Base-by-base conservation (phyloP, 1,140 invertebrate genomes). In the Telenomus remus region DNA sequence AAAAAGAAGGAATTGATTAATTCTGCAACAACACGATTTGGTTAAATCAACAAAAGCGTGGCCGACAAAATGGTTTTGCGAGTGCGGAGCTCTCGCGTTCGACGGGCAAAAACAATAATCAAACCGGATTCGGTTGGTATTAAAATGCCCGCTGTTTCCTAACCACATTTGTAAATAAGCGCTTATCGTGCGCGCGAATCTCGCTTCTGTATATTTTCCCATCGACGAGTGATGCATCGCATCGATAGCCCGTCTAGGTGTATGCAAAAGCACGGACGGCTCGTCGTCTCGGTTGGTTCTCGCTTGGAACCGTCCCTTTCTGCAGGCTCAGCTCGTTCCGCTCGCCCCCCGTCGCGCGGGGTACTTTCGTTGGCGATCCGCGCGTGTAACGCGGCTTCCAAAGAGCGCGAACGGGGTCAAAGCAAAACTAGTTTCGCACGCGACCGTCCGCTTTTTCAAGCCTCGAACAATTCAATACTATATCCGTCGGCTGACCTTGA, bases 341-440 rank as follows among this genome's bases (percentile, higher is more conserved):
- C 19, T 42, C 64, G 12, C 33, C 50, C 57, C 53, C 37, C 37
- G 46, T 63, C 63, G 57, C 53, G 59, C 44, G 55, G 70, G 34
- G 44, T 73, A 73, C 69, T 65, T 65, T 65, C 53, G 53, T 56
- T 50, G 46, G 39, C 46, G 50, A 27, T 27, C 19, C 37, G 11
- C 44, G 53, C 51, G 50, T 33, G 59, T 9, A 39, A 11, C 37
- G 55, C 43, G 65, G 69, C 55, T 59, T 55, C 64, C 57, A 56
- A 44, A 7, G 51, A 49, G 55, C 39, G 19, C 66, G 53, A 76
- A 71, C 63, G 50, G 57, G 63, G 74, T 76, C 74, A 63, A 70
- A 70, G 73, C 56, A 51, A 71, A 77, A 77, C 68, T 76, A 76
- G 74, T 76, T 76, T 76, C 61, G 66, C 66, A 66, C 73, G 73